Evolutionary conservation across 2,113 vertebrate genomes (phyloP).

Genomic region (Nycticryphes semicollaris): DNA sequence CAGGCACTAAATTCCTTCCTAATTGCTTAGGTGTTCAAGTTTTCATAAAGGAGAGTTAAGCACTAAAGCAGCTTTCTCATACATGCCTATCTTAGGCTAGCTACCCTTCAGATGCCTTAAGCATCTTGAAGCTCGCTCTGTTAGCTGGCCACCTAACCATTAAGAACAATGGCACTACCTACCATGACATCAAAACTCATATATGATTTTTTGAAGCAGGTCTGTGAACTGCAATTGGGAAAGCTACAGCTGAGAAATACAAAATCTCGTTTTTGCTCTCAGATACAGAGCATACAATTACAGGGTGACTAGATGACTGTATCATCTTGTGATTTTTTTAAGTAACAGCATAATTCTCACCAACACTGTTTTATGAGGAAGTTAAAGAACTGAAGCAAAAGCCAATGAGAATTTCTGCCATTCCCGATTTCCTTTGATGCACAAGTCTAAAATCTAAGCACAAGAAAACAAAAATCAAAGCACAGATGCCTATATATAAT

Average conservation of each 20-base stretch:
- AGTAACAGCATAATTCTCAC: background rate
- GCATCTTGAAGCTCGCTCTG: background rate
- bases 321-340: background rate
- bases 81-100: background rate
- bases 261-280: background rate
- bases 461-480: background rate
- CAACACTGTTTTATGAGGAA: background rate
- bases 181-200: background rate
- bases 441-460: background rate
- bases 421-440: background rate
- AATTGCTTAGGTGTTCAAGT: background rate
- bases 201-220: background rate
- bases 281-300: background rate
- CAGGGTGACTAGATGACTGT: background rate
- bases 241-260: background rate
- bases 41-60: background rate
- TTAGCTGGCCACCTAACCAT: background rate
- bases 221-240: background rate
- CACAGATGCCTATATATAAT: background rate
- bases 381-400: background rate
- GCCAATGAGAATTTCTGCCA: background rate
- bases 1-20: background rate
- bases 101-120: background rate
- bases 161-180: background rate
- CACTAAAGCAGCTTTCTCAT: background rate